Evolutionary conservation across 2,888 invertebrate species (phyloP), one percentile per base, ranked within the genome.

Genomic region (Philereme vetulata): DNA sequence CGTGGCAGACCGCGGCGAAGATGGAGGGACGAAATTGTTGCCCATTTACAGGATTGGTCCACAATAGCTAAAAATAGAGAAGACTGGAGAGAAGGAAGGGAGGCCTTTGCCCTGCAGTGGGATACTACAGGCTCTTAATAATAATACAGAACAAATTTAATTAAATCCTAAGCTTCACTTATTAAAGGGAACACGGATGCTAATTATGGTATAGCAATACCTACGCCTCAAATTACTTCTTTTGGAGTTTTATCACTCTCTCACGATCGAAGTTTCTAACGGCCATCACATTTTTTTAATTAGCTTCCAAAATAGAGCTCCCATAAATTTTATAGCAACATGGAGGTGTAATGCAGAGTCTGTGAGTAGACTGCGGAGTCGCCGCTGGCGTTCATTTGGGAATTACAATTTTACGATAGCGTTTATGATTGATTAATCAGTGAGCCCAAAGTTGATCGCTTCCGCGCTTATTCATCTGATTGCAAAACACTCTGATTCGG

Each of bases 321-420:
- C 78, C 81, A 88, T 90, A 90, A 90, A 90, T 85, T 88, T 90
- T 88, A 88, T 86, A 83, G 83, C 85, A 80, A 83, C 78, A 81
- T 78, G 72, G 76, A 83, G 80, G 79, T 80, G 79, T 78, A 82
- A 80, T 77, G 81, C 77, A 71, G 74, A 72, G 75, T 74, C 72
- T 76, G 75, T 61, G 70, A 71, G 58, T 65, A 71, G 66, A 64
- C 54, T 21, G 61, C 47, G 56, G 51, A 40, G 57, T 48, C 10
- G 60, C 56, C 59, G 65, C 66, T 75, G 80, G 80, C 81, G 73
- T 75, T 80, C 80, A 82, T 82, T 85, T 80, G 67, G 75, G 71
- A 73, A 78, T 77, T 77, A 76, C 77, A 74, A 74, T 82, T 86
- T 85, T 85, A 85, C 75, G 85, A 84, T 81, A 82, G 74, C 80